These are phyloP conservation scores for Aphis craccivora DNA, from an alignment of 1,140 invertebrate species.

Conservation along the genomic window DNA sequence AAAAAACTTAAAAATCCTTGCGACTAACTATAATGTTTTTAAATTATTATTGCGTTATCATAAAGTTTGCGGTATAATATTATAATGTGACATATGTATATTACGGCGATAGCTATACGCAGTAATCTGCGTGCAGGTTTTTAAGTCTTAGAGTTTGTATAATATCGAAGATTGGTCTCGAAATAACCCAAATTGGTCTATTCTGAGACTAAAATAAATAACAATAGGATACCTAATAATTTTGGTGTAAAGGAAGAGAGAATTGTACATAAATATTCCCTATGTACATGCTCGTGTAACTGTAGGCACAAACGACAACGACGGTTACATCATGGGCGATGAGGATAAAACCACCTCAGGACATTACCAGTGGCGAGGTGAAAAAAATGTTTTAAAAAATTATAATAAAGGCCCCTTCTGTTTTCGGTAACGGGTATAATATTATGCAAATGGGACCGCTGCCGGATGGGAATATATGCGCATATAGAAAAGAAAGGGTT, in stretches of 20 bases:
- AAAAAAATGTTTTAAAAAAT: not conserved
- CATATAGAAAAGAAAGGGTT: constrained; percentile 38
- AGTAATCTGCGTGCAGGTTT: not conserved
- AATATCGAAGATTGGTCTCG: not conserved
- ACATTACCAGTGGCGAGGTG: not conserved
- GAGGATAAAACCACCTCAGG: constrained; percentile 44
- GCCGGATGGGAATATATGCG: constrained; percentile 29
- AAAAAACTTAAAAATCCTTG: not conserved
- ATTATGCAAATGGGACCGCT: constrained; percentile 46
- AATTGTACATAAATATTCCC: not conserved
- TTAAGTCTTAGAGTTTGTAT: not conserved
- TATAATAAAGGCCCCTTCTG: constrained; percentile 38
- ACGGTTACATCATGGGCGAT: constrained; percentile 30
- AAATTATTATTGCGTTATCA: not conserved
- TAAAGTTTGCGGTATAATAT: not conserved
- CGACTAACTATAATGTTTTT: not conserved
- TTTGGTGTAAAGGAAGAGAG: not conserved
- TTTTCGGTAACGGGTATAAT: constrained; percentile 7
- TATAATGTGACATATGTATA: not conserved
- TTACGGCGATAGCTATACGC: not conserved
- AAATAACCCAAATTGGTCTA: not conserved
- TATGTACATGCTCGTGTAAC: not conserved
- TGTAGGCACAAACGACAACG: not conserved
- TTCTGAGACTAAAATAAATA: not conserved
- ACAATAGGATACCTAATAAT: not conserved